Percentiles rank a stretch among this genome's conserved stretches.
Evolutionary conservation across 1,140 invertebrate species (phyloP).

Genomic region (Stratiolaelaps scimitus): DNA sequence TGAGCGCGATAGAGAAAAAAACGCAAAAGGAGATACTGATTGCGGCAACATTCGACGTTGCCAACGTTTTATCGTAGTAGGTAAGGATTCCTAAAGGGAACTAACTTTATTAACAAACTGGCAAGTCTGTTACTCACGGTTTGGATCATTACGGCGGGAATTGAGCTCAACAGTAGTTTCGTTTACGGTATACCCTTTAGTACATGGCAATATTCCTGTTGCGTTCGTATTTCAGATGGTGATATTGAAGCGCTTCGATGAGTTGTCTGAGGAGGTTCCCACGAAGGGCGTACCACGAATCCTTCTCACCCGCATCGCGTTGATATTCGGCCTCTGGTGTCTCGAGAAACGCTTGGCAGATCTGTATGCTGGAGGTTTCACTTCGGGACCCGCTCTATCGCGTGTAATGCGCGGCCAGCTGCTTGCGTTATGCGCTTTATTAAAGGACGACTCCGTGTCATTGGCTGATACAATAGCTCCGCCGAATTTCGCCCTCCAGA

Average conservation of each 20-base stretch:
- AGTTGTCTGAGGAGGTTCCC: slow-evolving; percentile 34
- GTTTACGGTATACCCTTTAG: no score
- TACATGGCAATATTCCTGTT: not conserved
- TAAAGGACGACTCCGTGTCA: slow-evolving; percentile 59
- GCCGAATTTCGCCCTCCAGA: slow-evolving; percentile 70
- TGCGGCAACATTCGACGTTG: no score
- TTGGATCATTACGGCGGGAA: no score
- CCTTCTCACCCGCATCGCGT: slow-evolving; percentile 33
- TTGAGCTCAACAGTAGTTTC: no score
- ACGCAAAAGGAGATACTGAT: no score
- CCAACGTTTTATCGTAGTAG: no score
- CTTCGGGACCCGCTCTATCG: slow-evolving; percentile 42
- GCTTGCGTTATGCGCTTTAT: slow-evolving; percentile 49
- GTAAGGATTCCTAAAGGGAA: no score
- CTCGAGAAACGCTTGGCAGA: slow-evolving; percentile 34
- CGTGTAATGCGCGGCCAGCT: slow-evolving; percentile 43
- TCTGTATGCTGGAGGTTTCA: slow-evolving; percentile 36
- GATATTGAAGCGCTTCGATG: slow-evolving; percentile 39
- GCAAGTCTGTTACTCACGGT: no score
- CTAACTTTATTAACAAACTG: no score
- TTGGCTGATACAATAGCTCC: slow-evolving; percentile 71
- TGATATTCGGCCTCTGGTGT: slow-evolving; percentile 38
- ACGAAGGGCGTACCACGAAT: slow-evolving; percentile 38
- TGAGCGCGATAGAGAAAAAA: no score
- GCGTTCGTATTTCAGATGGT: slow-evolving; percentile 36